These are phyloP conservation scores for Varecia variegata DNA, from an alignment of 2,797 vertebrate species.

Conservation along the genomic window DNA sequence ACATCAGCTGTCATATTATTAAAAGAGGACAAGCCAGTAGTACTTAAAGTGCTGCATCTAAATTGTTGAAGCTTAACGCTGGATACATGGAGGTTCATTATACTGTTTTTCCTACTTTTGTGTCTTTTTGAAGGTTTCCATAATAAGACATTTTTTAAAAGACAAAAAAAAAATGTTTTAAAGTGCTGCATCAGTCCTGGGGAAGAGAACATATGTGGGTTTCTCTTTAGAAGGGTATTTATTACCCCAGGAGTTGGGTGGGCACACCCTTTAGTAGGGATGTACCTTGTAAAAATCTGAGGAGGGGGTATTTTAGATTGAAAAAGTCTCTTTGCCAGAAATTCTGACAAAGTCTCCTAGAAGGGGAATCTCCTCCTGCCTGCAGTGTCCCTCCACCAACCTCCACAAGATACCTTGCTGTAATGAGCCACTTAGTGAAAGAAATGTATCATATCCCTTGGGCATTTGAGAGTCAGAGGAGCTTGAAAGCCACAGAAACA, in stretches of 20 bases:
- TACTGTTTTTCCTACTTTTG: neutral
- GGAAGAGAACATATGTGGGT: neutral
- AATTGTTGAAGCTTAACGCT: slow-evolving; percentile 41
- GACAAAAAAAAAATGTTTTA: neutral
- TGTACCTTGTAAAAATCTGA: neutral
- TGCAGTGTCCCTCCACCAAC: neutral
- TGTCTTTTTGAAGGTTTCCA: slow-evolving; percentile 10
- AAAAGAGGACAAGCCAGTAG: slow-evolving; percentile 33
- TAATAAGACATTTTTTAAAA: slow-evolving; percentile 34
- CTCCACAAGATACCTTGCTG: neutral
- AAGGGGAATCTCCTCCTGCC: neutral
- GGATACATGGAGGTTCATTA: neutral
- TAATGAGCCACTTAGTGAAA: slow-evolving; percentile 9
- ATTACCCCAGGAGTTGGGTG: neutral
- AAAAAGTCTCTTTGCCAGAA: neutral
- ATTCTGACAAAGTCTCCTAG: neutral
- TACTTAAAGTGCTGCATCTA: slow-evolving; percentile 23
- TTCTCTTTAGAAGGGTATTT: slow-evolving; percentile 35
- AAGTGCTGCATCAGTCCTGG: neutral
- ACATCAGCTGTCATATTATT: slow-evolving; percentile 21
- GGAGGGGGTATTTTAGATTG: neutral
- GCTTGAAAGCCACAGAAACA: neutral
- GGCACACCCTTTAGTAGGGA: neutral
- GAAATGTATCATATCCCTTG: neutral
- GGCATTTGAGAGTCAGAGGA: neutral